A percentile compares a stretch with the other conserved stretches of the same genome.
Evolutionary conservation across 2,113 vertebrate species (phyloP).

Genomic region (Upupa epops): DNA sequence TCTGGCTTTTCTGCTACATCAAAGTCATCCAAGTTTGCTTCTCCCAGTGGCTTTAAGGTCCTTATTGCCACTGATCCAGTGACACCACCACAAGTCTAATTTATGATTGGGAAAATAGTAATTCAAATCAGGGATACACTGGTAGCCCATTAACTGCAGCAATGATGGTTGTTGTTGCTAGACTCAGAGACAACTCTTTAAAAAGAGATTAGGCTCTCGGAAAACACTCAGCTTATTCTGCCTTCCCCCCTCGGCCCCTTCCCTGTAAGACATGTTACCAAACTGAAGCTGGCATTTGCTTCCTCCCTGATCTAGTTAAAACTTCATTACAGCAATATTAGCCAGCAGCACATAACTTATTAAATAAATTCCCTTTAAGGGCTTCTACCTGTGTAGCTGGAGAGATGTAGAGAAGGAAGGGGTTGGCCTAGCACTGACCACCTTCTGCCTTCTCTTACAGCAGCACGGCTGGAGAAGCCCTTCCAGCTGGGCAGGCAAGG

Average conservation of each 20-base stretch:
- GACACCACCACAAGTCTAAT: slow-evolving; percentile 39
- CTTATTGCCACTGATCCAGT: slow-evolving; percentile 9
- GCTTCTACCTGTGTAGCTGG: slow-evolving; percentile 39
- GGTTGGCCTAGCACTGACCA: neutral
- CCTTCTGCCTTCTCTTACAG: neutral
- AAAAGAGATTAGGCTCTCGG: slow-evolving; percentile 69
- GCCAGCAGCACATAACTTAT: slow-evolving; percentile 69
- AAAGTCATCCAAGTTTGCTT: neutral
- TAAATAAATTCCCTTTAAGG: slow-evolving; percentile 74
- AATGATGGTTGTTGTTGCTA: slow-evolving; percentile 64
- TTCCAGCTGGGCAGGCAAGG: neutral
- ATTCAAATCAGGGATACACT: slow-evolving; percentile 56
- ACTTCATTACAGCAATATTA: slow-evolving; percentile 75
- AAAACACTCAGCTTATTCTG: slow-evolving; percentile 56
- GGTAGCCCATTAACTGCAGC: slow-evolving; percentile 73
- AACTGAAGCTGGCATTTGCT: slow-evolving; percentile 60
- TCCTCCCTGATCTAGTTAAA: slow-evolving; percentile 69
- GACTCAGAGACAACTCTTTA: slow-evolving; percentile 67
- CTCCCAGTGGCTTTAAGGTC: slow-evolving; percentile 6
- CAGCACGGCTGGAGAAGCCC: neutral
- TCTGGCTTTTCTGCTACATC: slow-evolving; percentile 37
- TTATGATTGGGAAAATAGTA: slow-evolving; percentile 53
- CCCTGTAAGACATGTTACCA: slow-evolving; percentile 60
- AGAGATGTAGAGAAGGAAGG: neutral
- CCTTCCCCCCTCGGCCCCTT: neutral